These are phyloP conservation scores for Pogoniulus pusillus DNA, from an alignment of 2,797 vertebrate species.

Conservation along the genomic window DNA sequence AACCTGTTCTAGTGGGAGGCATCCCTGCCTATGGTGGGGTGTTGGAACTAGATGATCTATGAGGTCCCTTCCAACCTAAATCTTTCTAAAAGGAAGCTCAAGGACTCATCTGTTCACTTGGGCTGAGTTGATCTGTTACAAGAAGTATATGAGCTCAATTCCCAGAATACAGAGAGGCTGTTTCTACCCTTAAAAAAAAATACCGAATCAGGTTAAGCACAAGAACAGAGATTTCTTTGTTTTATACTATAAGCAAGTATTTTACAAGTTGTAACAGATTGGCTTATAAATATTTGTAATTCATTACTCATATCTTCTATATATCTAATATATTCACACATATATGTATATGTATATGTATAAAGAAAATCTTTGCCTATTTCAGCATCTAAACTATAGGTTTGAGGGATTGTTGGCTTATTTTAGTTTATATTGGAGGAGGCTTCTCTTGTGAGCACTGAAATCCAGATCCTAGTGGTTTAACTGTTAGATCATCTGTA, in stretches of 20 bases:
- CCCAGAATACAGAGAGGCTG: background rate
- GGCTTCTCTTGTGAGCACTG: background rate
- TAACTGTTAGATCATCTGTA: background rate
- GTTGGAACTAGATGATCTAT: no score
- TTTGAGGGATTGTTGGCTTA: background rate
- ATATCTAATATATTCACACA: background rate
- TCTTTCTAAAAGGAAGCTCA: no score
- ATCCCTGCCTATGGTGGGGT: no score
- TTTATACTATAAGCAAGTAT: background rate
- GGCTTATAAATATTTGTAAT: conserved; percentile 3
- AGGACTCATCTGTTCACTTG: background rate
- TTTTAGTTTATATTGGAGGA: background rate
- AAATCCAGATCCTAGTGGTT: background rate
- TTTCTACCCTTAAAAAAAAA: background rate
- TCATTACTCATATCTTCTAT: conserved; percentile 5
- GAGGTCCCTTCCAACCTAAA: no score
- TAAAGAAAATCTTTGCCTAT: background rate
- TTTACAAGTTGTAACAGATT: conserved; percentile 10
- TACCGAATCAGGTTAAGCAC: background rate
- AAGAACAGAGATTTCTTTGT: background rate
- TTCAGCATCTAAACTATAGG: background rate
- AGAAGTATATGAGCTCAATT: background rate
- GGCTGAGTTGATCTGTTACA: background rate
- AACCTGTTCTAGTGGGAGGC: no score
- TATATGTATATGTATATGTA: background rate